phyloP scores from a whole-genome alignment of 2,113 vertebrate genomes.

The Acrocephalus arundinaceus region DNA sequence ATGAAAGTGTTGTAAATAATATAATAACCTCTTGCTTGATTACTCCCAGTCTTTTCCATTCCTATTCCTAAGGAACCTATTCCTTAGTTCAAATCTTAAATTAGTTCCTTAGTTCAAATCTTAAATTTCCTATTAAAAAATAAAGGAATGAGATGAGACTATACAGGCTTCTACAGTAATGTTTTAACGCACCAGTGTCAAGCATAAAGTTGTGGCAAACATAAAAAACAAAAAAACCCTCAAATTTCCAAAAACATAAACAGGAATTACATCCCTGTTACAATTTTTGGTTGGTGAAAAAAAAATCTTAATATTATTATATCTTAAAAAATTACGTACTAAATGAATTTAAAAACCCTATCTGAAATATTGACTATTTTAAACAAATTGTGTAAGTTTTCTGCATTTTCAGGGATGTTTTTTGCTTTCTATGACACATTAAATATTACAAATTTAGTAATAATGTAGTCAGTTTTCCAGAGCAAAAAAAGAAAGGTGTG shows the following conservation, averaged over 20 bases:
- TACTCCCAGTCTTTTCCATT: neutral
- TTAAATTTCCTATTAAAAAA: neutral
- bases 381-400: neutral
- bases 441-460: constrained; percentile 9
- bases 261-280: neutral
- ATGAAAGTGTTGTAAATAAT: neutral
- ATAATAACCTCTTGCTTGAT: neutral
- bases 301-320: neutral
- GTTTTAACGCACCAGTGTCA: neutral
- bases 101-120: neutral
- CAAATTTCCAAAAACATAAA: neutral
- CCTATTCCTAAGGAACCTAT: neutral
- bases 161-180: neutral
- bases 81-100: neutral
- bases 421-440: constrained; percentile 27
- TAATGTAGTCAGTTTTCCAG: constrained; percentile 17
- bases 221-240: neutral
- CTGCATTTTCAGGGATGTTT: neutral
- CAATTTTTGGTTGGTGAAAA: neutral
- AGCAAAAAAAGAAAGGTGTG: neutral
- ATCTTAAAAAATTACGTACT: neutral
- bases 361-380: neutral
- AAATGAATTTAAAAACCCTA: neutral
- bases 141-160: neutral
- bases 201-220: neutral